Conservation (phyloP, 2,888 invertebrate genomes). For the Danaus chrysippus region DNA sequence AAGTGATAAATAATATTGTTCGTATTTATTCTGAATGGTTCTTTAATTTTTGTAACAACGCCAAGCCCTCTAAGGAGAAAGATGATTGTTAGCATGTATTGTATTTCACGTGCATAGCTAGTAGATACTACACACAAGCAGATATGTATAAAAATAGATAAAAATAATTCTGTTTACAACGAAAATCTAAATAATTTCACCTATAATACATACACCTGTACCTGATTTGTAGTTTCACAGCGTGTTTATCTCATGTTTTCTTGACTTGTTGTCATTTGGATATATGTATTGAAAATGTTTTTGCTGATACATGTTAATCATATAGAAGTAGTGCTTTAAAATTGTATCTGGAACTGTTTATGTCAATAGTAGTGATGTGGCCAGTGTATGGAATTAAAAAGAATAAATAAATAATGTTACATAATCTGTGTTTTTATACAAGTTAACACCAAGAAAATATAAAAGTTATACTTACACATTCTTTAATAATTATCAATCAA, state of each 20-base stretch:
- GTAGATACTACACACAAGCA: too few species aligned
- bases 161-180: too few species aligned
- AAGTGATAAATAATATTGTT: too few species aligned
- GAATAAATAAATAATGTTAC: conserved; percentile 47
- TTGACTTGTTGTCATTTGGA: conserved; percentile 9
- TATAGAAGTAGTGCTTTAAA: conserved; percentile 28
- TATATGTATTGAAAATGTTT: not conserved
- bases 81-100: too few species aligned
- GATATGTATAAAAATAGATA: too few species aligned
- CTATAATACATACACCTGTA: not conserved
- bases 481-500: too few species aligned
- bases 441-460: not conserved
- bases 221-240: not conserved
- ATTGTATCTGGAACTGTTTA: conserved; percentile 25
- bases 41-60: too few species aligned
- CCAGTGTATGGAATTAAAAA: conserved; percentile 42
- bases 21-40: too few species aligned
- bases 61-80: too few species aligned
- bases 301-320: conserved; percentile 8
- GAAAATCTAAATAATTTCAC: not conserved
- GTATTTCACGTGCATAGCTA: too few species aligned
- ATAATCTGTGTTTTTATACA: conserved; percentile 14
- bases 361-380: conserved; percentile 28
- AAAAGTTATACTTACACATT: too few species aligned
- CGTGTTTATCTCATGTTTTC: not conserved